Conservation (phyloP, 2,113 vertebrate genomes). For the Oryzias javanicus region DNA sequence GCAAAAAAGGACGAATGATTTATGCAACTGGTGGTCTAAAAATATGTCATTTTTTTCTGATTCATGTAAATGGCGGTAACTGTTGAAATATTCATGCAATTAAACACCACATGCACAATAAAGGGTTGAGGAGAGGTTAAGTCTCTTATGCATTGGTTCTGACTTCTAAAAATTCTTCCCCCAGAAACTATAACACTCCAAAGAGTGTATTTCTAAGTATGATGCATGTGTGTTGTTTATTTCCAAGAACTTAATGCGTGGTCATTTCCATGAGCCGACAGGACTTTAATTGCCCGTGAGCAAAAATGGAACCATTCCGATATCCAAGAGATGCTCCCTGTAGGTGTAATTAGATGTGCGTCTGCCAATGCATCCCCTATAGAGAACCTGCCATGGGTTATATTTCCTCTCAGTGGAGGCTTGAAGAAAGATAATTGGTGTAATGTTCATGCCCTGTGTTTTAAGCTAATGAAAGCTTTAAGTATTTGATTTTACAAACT, state of each 20-base stretch:
- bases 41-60: constrained; percentile 50
- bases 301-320: constrained; percentile 47
- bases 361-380: constrained; percentile 64
- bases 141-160: constrained; percentile 22
- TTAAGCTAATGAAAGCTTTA: constrained; percentile 63
- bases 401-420: constrained; percentile 54
- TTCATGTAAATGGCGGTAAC: constrained; percentile 38
- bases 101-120: constrained; percentile 35
- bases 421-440: constrained; percentile 67
- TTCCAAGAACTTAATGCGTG: constrained; percentile 38
- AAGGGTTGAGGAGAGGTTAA: constrained; percentile 29
- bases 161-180: constrained; percentile 5
- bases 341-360: constrained; percentile 71
- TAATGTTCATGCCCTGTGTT: constrained; percentile 58
- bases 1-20: constrained; percentile 30
- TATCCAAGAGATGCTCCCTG: constrained; percentile 58
- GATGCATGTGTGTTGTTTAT: constrained; percentile 15
- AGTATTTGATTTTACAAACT: constrained; percentile 46
- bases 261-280: constrained; percentile 32
- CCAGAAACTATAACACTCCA: neutral
- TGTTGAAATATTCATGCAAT: constrained; percentile 67
- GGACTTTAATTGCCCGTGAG: constrained; percentile 52
- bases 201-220: neutral
- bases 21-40: constrained; percentile 43
- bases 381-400: constrained; percentile 63